A percentile compares a stretch with the other conserved stretches of the same genome.
Evolutionary conservation across 2,888 invertebrate genomes (phyloP).

Genomic region (Noctua fimbriata): DNA sequence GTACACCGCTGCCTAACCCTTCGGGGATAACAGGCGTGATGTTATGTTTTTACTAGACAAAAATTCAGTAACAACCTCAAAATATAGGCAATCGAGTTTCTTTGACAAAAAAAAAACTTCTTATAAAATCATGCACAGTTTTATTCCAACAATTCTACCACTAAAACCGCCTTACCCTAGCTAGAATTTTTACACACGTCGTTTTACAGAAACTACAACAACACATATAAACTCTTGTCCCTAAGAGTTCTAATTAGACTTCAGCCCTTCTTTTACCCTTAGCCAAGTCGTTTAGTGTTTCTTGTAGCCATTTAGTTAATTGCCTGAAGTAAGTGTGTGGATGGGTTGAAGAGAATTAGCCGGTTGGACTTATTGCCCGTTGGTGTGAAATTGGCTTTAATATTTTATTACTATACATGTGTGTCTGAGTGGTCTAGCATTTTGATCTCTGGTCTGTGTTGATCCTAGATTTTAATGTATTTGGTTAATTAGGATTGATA

Average conservation of each 20-base stretch:
- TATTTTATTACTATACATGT: conserved; percentile 12
- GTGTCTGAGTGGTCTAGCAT: background rate
- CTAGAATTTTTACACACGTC: background rate
- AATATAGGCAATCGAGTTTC: too few relatives aligned
- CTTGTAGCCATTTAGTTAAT: conserved; percentile 54
- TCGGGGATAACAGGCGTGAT: too few relatives aligned
- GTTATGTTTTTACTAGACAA: too few relatives aligned
- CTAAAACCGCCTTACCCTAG: background rate
- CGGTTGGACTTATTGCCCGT: conserved; percentile 18
- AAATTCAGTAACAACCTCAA: background rate
- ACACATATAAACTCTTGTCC: background rate
- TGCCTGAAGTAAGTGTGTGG: conserved; percentile 31
- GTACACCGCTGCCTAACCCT: too few relatives aligned
- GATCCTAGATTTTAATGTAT: background rate
- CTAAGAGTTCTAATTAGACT: conserved; percentile 5
- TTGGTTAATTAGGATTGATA: background rate
- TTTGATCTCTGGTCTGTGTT: background rate
- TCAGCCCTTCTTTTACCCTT: background rate
- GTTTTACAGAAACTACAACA: background rate
- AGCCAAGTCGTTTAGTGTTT: conserved; percentile 19
- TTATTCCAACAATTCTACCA: background rate
- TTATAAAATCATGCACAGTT: background rate
- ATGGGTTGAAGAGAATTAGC: conserved; percentile 27
- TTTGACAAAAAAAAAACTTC: background rate
- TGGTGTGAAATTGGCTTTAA: conserved; percentile 41